A percentile compares a stretch with the other conserved stretches of the same genome.
phyloP scores from a whole-genome alignment of 2,888 invertebrate genomes.

The Tetrapedia diversipes region DNA sequence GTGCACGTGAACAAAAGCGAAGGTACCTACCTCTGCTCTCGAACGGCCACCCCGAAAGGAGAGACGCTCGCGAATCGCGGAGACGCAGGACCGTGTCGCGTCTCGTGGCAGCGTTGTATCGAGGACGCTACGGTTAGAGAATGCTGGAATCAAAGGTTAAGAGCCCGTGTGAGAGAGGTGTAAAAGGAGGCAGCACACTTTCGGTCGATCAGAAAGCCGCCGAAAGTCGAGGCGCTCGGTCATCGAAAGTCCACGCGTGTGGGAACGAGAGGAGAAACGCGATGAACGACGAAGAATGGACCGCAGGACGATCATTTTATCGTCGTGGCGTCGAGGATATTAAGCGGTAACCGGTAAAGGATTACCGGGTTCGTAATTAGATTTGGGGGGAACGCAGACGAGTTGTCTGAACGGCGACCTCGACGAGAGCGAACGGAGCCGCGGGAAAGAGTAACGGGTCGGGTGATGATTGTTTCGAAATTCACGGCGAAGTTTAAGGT shows the following conservation, averaged over 20 bases:
- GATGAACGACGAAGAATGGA: conserved; percentile 13
- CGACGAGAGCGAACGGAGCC: conserved; percentile 37
- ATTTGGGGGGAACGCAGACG: conserved; percentile 16
- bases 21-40: not conserved
- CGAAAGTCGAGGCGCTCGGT: conserved; percentile 37
- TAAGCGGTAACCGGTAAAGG: no score
- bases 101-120: conserved; percentile 6
- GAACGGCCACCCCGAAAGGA: not conserved
- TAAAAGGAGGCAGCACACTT: conserved; percentile 44
- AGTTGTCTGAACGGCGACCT: conserved; percentile 9
- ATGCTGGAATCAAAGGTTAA: conserved; percentile 41
- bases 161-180: conserved; percentile 22
- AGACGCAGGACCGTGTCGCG: not conserved
- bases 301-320: not conserved
- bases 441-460: conserved; percentile 64
- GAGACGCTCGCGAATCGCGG: not conserved
- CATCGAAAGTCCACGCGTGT: conserved; percentile 43
- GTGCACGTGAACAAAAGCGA: conserved; percentile 51
- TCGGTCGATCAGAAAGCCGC: conserved; percentile 50
- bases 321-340: not conserved
- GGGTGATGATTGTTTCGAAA: conserved; percentile 62
- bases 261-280: not conserved
- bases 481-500: conserved; percentile 61
- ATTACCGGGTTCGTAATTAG: not conserved
- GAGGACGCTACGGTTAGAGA: conserved; percentile 36